A percentile compares a stretch with the other conserved stretches of the same genome.
These are phyloP conservation scores for Sardinella longiceps DNA, from an alignment of 2,797 vertebrate species.

Conservation along the genomic window DNA sequence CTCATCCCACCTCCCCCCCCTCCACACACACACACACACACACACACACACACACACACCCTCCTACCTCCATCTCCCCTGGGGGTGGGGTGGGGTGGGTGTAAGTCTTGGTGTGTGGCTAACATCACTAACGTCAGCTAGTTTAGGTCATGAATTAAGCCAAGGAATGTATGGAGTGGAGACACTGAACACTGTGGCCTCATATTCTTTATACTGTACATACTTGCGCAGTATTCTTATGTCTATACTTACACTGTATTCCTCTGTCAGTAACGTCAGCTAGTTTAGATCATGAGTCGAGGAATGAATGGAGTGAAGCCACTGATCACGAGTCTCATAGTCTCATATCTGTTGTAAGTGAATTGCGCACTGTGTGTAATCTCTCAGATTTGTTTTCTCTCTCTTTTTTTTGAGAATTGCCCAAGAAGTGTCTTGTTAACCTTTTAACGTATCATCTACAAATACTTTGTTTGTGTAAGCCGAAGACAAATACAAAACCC, in stretches of 20 bases:
- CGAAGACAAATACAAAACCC: too few relatives aligned
- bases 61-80: neutral
- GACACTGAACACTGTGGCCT: neutral
- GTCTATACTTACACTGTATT: too few relatives aligned
- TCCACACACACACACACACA: neutral
- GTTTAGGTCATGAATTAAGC: neutral
- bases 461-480: too few relatives aligned
- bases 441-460: too few relatives aligned
- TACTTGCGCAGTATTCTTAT: too few relatives aligned
- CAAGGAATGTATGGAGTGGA: neutral
- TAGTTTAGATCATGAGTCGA: too few relatives aligned
- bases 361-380: neutral
- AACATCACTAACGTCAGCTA: constrained; percentile 4
- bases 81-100: too few relatives aligned
- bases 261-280: too few relatives aligned
- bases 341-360: neutral
- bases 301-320: too few relatives aligned
- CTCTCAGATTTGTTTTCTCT: too few relatives aligned
- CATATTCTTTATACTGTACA: too few relatives aligned
- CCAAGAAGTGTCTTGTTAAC: neutral
- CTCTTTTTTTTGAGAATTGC: too few relatives aligned
- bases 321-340: neutral
- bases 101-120: neutral
- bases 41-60: neutral
- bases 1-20: neutral